Evolutionary conservation across 2,113 vertebrate species (phyloP).

Genomic region (Callaeas wilsoni): DNA sequence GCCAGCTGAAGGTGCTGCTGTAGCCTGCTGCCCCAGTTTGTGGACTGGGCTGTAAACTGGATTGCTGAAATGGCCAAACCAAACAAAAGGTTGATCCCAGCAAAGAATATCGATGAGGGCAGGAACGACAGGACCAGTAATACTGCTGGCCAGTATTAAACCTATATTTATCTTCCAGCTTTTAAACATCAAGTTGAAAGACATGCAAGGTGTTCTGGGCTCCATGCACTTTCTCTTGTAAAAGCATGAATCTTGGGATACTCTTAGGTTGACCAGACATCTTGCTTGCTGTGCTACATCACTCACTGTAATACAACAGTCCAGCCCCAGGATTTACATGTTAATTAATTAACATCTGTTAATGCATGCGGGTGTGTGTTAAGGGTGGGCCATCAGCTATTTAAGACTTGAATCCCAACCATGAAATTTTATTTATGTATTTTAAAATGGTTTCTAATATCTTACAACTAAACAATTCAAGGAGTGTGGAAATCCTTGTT

Average conservation of each 20-base stretch:
- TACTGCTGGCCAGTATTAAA: neutral
- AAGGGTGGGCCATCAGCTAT: neutral
- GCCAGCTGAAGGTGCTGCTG: neutral
- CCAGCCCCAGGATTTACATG: neutral
- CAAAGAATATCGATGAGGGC: neutral
- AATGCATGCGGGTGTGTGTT: neutral
- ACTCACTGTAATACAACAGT: neutral
- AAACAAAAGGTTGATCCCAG: neutral
- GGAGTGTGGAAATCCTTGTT: neutral
- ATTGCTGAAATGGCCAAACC: neutral
- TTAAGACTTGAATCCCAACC: neutral
- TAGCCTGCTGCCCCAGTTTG: neutral
- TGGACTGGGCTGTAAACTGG: neutral
- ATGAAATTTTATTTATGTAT: neutral
- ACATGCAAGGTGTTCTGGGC: neutral
- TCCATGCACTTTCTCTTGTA: neutral
- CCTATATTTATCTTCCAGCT: neutral
- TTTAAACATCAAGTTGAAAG: neutral
- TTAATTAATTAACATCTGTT: neutral
- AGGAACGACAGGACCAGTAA: neutral
- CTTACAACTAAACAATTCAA: neutral
- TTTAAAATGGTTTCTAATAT: neutral
- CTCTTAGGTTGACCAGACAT: neutral
- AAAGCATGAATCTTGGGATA: neutral
- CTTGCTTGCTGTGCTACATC: neutral